Base-by-base conservation (phyloP, 1,140 invertebrate species). In the Drosophila suzukii region DNA sequence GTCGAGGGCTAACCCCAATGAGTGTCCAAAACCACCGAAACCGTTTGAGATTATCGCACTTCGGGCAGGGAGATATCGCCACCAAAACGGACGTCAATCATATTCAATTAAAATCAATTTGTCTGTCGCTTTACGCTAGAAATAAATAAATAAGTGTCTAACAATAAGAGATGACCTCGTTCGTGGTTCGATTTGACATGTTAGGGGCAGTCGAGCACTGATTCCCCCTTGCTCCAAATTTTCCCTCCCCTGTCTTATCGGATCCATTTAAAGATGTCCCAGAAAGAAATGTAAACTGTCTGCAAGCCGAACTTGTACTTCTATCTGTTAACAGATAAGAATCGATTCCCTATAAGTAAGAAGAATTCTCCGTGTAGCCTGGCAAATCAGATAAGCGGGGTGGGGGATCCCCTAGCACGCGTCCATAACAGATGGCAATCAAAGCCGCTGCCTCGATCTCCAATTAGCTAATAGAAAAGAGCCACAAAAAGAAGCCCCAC, bases 41-140 rank as follows among this genome's bases (percentile, higher is more conserved):
- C 17, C 41, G 15, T 17, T 43, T 47, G 62, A 76, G 74, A 76
- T 76, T 76, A 76, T 76, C 62, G 32, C 36, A 30, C 2, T 46
- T 24, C 6, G 47, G 41, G 24, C 44, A n/a, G 11, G 0, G 46
- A 36, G 65, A 72, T 70, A 72, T 74, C 56, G 38, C 41, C 38
- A 15, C 46, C 15, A 38, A 61, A 67, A 71, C 47, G 39, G 30
- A 75, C 70, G 47, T 78, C 70, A 82, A 86, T 88, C 75, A 82
- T 82, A 88, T 79, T 68, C 78, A 79, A 86, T 86, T 79, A 86
- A 70, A 79, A 50, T 54, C 53, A 86, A 82, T 85, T 75, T 77
- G 59, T 78, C 56, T 39, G 46, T 77, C 63, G 60, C 81, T 85
- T 82, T 59, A 86, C 78, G 82, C 82, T 67, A 86, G 47, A 86